Evolutionary conservation across 2,888 invertebrate species (phyloP).

Genomic region (Cosmia pyralina): DNA sequence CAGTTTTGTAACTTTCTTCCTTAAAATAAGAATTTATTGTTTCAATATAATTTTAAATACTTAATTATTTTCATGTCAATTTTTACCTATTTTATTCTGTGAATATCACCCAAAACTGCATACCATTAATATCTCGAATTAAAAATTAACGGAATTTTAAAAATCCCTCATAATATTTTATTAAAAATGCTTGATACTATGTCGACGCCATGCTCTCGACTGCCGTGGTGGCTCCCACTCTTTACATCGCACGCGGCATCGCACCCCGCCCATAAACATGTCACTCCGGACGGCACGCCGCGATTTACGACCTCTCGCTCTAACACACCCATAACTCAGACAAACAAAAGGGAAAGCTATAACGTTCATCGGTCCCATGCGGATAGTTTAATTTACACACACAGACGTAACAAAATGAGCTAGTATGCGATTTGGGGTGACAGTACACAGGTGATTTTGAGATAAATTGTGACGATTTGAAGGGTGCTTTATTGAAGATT

Average conservation of each 20-base stretch:
- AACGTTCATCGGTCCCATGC: constrained; percentile 89
- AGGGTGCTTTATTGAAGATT: not conserved
- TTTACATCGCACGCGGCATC: constrained; percentile 77
- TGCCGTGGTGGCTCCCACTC: constrained; percentile 85
- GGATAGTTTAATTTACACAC: constrained; percentile 90
- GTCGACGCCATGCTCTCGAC: constrained; percentile 87
- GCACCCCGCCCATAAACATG: constrained; percentile 90
- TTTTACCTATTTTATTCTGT: not conserved
- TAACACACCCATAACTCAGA: constrained; percentile 88
- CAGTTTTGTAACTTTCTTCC: not conserved
- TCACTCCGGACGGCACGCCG: constrained; percentile 85
- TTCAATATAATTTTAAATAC: not conserved
- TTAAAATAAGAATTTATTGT: not conserved
- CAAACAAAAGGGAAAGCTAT: constrained; percentile 90
- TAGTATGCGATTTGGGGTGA: constrained; percentile 84
- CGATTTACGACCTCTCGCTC: constrained; percentile 90
- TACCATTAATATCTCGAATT: not conserved
- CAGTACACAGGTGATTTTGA: constrained; percentile 72
- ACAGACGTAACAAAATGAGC: constrained; percentile 86
- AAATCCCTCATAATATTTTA: constrained; percentile 23
- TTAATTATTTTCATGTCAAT: no score
- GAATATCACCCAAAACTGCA: not conserved
- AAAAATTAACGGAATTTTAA: not conserved
- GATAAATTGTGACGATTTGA: constrained; percentile 65
- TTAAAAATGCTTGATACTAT: constrained; percentile 46